These are phyloP conservation scores for Podilymbus podiceps DNA, from an alignment of 2,113 vertebrate genomes.

Conservation along the genomic window DNA sequence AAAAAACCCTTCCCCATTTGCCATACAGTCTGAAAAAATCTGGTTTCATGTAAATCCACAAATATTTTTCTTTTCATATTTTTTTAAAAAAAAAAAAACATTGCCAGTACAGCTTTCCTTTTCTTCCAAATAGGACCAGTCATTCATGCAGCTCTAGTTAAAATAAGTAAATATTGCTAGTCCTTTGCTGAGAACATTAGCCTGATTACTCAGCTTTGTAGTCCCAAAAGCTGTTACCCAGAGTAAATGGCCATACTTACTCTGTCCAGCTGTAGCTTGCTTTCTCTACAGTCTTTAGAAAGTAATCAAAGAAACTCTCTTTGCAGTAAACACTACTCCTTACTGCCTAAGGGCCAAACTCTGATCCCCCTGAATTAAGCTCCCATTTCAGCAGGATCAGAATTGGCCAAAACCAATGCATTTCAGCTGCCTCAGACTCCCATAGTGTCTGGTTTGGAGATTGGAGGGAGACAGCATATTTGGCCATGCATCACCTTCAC, in stretches of 20 bases:
- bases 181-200: background rate
- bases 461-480: background rate
- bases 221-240: background rate
- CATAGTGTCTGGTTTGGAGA: background rate
- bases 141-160: background rate
- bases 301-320: background rate
- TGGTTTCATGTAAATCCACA: background rate
- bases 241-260: background rate
- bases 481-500: background rate
- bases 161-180: background rate
- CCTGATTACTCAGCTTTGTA: background rate
- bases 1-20: background rate
- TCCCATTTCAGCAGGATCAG: background rate
- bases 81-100: too few relatives aligned
- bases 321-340: background rate
- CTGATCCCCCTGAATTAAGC: background rate
- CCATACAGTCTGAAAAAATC: background rate
- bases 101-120: background rate
- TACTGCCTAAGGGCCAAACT: background rate
- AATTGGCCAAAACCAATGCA: background rate
- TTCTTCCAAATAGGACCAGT: background rate
- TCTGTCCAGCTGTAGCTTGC: background rate
- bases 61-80: background rate
- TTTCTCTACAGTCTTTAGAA: background rate
- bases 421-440: background rate